Evolutionary conservation across 2,797 vertebrate genomes (phyloP).

Genomic region (Mormyrops boulengeri): DNA sequence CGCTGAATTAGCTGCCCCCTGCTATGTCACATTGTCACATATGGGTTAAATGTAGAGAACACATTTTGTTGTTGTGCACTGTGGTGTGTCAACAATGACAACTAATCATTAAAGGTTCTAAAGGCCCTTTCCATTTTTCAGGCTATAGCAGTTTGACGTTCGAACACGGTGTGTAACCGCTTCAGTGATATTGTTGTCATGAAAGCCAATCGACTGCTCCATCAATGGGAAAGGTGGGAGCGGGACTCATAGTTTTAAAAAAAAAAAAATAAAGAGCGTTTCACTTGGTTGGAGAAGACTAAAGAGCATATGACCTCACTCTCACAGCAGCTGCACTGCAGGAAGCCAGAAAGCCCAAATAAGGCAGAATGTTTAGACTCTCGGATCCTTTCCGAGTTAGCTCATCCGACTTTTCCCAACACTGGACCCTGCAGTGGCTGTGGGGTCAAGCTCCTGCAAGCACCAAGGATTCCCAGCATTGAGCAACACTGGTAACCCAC

Average conservation of each 20-base stretch:
- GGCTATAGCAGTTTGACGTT: conserved; percentile 27
- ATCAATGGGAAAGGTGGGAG: background rate
- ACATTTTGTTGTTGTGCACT: too few relatives aligned
- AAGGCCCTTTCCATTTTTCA: conserved; percentile 2
- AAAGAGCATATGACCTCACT: conserved; percentile 59
- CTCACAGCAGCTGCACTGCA: conserved; percentile 60
- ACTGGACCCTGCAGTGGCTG: conserved; percentile 46
- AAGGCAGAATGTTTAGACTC: conserved; percentile 64
- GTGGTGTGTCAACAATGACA: too few relatives aligned
- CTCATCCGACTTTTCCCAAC: conserved; percentile 58
- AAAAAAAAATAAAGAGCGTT: conserved; percentile 32
- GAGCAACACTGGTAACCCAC: conserved; percentile 33
- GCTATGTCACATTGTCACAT: too few relatives aligned
- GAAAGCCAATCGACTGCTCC: conserved; percentile 38
- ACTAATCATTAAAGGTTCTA: too few relatives aligned
- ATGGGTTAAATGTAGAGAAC: too few relatives aligned
- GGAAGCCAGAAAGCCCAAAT: conserved; percentile 70
- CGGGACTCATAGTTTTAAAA: background rate
- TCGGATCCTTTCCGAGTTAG: conserved; percentile 69
- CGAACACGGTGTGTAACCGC: conserved; percentile 7
- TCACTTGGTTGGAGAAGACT: conserved; percentile 50
- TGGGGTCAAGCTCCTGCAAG: conserved; percentile 57
- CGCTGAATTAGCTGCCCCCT: too few relatives aligned
- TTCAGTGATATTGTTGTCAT: conserved; percentile 41
- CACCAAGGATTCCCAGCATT: conserved; percentile 41